These are phyloP conservation scores for Cydia pomonella DNA, from an alignment of 1,140 invertebrate species.

Conservation along the genomic window DNA sequence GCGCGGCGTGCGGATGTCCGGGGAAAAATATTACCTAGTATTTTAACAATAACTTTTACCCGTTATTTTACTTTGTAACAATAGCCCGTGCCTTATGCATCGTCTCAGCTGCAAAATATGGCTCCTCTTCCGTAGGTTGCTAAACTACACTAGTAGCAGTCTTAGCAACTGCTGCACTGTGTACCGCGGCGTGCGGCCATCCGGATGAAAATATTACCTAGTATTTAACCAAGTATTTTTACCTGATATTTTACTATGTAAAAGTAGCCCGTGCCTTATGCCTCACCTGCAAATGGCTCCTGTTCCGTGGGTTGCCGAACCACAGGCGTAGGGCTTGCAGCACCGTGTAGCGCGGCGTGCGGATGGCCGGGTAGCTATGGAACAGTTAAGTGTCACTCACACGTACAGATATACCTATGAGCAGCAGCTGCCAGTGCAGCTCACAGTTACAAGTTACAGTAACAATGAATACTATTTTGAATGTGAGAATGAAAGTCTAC, in stretches of 20 bases:
- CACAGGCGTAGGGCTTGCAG: constrained; percentile 83
- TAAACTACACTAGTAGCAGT: constrained; percentile 83
- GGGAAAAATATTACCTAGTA: neutral
- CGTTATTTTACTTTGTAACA: too few species aligned
- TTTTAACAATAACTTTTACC: neutral
- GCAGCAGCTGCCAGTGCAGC: neutral
- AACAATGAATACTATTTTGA: too few species aligned
- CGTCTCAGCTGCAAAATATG: too few species aligned
- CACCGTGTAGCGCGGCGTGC: constrained; percentile 73
- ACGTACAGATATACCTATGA: neutral
- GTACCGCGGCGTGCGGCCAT: constrained; percentile 71
- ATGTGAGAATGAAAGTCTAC: too few species aligned
- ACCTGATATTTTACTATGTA: neutral
- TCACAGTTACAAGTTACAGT: too few species aligned
- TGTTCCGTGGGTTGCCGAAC: constrained; percentile 83
- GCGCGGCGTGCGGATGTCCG: too few species aligned
- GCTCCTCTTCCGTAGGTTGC: constrained; percentile 82
- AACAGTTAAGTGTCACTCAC: neutral
- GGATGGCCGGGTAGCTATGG: constrained; percentile 72
- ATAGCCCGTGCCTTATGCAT: too few species aligned
- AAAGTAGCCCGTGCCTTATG: neutral
- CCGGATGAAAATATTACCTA: constrained; percentile 49
- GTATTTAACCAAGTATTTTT: constrained; percentile 5
- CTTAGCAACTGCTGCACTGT: constrained; percentile 79
- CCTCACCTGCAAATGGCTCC: constrained; percentile 79